phyloP scores from a whole-genome alignment of 2,113 vertebrate species.

The Pygoscelis adeliae region DNA sequence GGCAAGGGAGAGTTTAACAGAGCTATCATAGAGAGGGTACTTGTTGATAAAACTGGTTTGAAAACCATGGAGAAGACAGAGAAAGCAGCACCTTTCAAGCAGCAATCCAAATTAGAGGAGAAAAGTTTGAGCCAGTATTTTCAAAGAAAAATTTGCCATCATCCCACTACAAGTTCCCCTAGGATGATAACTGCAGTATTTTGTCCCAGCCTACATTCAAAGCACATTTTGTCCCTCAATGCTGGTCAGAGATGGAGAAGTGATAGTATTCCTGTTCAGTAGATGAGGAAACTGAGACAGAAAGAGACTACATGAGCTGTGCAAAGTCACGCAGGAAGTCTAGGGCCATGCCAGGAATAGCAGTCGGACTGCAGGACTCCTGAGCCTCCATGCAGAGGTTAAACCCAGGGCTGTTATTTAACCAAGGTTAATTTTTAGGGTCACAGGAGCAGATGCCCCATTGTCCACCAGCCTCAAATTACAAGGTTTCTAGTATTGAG shows the following conservation, averaged over 20 bases:
- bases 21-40: fast-evolving
- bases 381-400: neutral
- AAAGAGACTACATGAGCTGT: neutral
- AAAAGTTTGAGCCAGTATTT: neutral
- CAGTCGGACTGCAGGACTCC: neutral
- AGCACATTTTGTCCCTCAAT: neutral
- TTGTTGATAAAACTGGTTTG: neutral
- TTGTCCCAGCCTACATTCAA: neutral
- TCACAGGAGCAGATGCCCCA: neutral
- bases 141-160: neutral
- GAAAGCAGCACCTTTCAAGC: neutral
- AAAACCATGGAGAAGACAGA: neutral
- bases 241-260: neutral
- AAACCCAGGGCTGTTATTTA: neutral
- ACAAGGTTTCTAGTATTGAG: neutral
- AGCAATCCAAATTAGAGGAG: neutral
- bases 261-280: neutral
- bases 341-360: neutral
- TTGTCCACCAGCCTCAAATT: neutral
- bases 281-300: neutral
- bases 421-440: neutral
- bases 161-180: neutral
- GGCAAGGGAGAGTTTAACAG: neutral
- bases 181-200: neutral
- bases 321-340: neutral